These are phyloP conservation scores for Lysandra bellargus DNA, from an alignment of 2,888 invertebrate genomes.

Conservation along the genomic window DNA sequence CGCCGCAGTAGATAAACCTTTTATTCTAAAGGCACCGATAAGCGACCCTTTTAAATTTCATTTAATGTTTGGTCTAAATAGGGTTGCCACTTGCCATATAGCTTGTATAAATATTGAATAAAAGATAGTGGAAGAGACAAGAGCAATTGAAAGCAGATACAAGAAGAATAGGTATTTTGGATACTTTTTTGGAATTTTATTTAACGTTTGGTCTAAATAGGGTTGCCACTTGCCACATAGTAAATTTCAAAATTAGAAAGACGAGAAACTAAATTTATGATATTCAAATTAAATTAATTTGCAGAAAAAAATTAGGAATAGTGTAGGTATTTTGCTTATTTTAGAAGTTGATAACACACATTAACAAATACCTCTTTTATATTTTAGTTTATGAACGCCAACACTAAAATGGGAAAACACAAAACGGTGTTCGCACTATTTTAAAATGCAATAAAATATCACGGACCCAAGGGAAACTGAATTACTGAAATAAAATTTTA, in stretches of 20 bases:
- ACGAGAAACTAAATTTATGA: too few species aligned
- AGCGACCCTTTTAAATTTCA: constrained; percentile 46
- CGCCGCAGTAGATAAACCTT: constrained; percentile 66
- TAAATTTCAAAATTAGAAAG: too few species aligned
- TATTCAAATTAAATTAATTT: too few species aligned
- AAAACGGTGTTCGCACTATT: constrained; percentile 5
- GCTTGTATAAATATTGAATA: too few species aligned
- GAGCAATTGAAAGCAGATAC: background rate
- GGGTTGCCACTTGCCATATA: background rate
- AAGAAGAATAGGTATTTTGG: too few species aligned
- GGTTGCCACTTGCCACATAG: background rate
- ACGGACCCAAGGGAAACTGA: constrained; percentile 21
- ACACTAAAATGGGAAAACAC: background rate
- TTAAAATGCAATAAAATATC: constrained; percentile 14
- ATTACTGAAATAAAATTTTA: constrained; percentile 21
- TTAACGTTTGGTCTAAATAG: constrained; percentile 10
- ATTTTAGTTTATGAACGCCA: constrained; percentile 1
- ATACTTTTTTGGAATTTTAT: constrained; percentile 38
- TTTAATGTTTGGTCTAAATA: constrained; percentile 24
- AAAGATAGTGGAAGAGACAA: too few species aligned
- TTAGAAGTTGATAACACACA: background rate
- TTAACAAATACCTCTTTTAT: background rate
- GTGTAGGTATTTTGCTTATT: too few species aligned
- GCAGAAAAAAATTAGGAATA: too few species aligned
- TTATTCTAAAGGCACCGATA: constrained; percentile 46